Evolutionary conservation across 2,113 vertebrate genomes (phyloP), one percentile per base, ranked within the genome.

Genomic region (Pardalotus punctatus): DNA sequence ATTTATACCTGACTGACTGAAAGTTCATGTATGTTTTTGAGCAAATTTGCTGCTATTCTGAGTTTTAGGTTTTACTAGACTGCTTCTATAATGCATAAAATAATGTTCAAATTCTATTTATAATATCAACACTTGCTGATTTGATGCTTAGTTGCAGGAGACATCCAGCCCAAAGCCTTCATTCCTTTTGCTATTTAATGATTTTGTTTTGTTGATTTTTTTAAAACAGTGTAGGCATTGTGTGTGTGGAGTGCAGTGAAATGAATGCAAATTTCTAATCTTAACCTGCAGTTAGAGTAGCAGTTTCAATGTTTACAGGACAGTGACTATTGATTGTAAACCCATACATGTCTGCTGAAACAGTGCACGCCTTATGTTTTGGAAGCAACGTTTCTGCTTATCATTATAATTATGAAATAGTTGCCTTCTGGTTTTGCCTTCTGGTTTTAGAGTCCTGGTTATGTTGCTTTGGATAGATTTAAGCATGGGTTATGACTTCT

Each of bases 271-370:
- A 65, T 67, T 40, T 53, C 23, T 78, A 28, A 82, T 27, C 29
- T 69, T 74, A 67, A 67, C 77, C 43, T 93, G 85, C 81, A 89
- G 40, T 86, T 95, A 86, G 78, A 92, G 53, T 4, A 23, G 57
- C 72, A 81, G 48, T 83, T 94, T 93, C 69, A 47, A 12, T 97
- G 96, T 96, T 97, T 96, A 97, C 96, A 95, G 64, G 79, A 86
- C 80, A 82, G 93, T 66, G 95, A 97, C 94, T 94, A 87, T 93
- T 97, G 95, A 97, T 96, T 97, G 94, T 97, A 95, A 95, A 90
- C 54, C 35, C 54, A 50, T 36, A 47, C 1, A 1, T 16, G 25
- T 73, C 3, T 3, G n/a, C n/a, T 80, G 58, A 80, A 87, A 77
- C 22, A 22, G 31, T 64, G 45, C 56, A 9, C 36, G 85, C 64